Percentiles rank a stretch among this genome's conserved stretches.
Evolutionary conservation across 92 coral and sea anemone species (phyloP).

Genomic region (Umimayanthus chanpuru): DNA sequence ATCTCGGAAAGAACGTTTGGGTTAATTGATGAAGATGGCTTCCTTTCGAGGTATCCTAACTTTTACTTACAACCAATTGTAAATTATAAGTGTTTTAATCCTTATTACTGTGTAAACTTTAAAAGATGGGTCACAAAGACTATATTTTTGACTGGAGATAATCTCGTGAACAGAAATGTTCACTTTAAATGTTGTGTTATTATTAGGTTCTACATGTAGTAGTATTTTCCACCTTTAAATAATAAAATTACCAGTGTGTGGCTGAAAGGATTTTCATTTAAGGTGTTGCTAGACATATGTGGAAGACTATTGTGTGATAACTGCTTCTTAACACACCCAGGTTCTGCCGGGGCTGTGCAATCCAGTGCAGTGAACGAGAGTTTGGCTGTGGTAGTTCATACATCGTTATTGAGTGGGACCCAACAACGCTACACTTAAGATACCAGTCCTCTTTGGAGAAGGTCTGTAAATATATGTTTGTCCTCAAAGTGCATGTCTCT

Average conservation of each 20-base stretch:
- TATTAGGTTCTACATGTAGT: neutral
- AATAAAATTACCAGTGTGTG: neutral
- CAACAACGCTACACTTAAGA: conserved; percentile 97
- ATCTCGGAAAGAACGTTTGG: too few relatives aligned
- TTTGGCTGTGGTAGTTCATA: conserved; percentile 85
- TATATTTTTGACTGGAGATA: too few relatives aligned
- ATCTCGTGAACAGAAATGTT: too few relatives aligned
- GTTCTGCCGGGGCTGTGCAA: conserved; percentile 91
- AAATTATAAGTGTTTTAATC: too few relatives aligned
- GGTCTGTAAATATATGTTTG: conserved; percentile 34
- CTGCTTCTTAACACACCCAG: conserved; percentile 29
- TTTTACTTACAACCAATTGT: too few relatives aligned
- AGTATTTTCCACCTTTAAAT: neutral
- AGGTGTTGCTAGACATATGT: neutral
- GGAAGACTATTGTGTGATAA: neutral
- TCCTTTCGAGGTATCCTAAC: neutral
- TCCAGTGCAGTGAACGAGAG: conserved; percentile 81
- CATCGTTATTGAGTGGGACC: conserved; percentile 97
- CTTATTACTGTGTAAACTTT: neutral
- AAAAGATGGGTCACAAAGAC: too few relatives aligned
- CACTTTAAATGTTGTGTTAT: too few relatives aligned
- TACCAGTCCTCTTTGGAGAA: conserved; percentile 96
- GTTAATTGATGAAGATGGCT: too few relatives aligned
- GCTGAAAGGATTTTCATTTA: neutral
- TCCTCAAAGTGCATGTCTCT: neutral